phyloP scores from a whole-genome alignment of 2,888 invertebrate genomes.

The Agrotis puta region DNA sequence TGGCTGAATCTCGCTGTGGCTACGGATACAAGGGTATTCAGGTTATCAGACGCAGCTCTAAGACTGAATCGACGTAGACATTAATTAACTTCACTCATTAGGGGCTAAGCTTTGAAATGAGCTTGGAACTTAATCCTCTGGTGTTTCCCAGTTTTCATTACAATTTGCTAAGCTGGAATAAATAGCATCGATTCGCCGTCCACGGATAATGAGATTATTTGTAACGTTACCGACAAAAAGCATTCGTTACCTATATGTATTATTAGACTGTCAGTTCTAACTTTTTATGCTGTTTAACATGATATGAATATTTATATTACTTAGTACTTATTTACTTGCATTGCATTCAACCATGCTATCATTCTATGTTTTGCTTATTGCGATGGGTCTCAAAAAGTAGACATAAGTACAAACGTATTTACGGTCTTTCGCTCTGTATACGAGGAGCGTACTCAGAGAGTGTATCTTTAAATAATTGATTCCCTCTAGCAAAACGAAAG shows the following conservation, averaged over 20 bases:
- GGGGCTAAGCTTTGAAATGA: conserved; percentile 68
- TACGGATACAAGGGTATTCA: conserved; percentile 77
- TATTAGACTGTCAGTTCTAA: conserved; percentile 3
- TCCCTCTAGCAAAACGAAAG: conserved; percentile 55
- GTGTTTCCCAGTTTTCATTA: conserved; percentile 64
- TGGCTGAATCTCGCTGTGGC: conserved; percentile 87
- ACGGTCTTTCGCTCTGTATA: conserved; percentile 34
- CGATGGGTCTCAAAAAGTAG: conserved; percentile 26
- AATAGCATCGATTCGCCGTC: conserved; percentile 32
- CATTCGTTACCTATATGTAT: background rate
- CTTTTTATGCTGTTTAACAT: conserved; percentile 7
- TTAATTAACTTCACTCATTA: conserved; percentile 73
- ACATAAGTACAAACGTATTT: conserved; percentile 25
- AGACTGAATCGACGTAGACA: conserved; percentile 68
- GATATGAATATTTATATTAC: background rate
- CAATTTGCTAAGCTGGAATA: conserved; percentile 57
- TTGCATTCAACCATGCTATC: background rate
- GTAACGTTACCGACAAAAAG: conserved; percentile 23
- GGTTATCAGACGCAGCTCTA: conserved; percentile 72
- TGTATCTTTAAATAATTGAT: conserved; percentile 68
- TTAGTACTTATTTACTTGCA: background rate
- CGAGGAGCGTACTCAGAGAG: conserved; percentile 44
- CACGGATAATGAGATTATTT: conserved; percentile 29
- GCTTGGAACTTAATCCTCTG: conserved; percentile 64
- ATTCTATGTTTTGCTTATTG: conserved; percentile 4